Evolutionary conservation across 2,113 vertebrate genomes (phyloP).

Genomic region (Sylvicapra grimmia): DNA sequence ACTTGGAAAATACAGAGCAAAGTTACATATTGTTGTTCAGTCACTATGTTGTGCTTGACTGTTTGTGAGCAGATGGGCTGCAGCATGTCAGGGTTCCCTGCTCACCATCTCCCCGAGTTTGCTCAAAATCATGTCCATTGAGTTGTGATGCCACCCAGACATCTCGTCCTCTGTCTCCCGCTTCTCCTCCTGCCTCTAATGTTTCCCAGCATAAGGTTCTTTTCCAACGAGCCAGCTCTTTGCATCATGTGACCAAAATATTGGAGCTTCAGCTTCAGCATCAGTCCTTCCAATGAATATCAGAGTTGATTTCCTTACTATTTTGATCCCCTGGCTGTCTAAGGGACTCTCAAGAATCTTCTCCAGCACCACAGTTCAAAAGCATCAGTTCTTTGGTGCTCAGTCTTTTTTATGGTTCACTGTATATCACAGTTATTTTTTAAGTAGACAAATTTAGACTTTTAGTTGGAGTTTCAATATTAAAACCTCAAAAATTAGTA

Average conservation of each 20-base stretch:
- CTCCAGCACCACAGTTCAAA: not conserved
- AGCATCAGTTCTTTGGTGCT: not conserved
- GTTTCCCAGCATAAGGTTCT: not conserved
- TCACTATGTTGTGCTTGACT: not conserved
- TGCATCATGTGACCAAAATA: not conserved
- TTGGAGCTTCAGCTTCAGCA: not conserved
- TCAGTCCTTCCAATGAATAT: not conserved
- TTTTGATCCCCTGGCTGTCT: not conserved
- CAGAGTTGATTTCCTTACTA: not conserved
- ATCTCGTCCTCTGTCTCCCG: not conserved
- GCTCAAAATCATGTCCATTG: not conserved
- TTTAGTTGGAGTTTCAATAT: not conserved
- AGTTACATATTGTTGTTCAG: not conserved
- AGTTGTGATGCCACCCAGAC: not conserved
- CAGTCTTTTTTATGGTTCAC: not conserved
- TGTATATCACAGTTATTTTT: not conserved
- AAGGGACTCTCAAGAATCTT: not conserved
- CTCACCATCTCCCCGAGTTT: not conserved
- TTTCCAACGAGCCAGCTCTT: not conserved
- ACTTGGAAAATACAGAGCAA: not conserved
- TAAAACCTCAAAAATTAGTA: not conserved
- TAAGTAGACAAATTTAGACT: not conserved
- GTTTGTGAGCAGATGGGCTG: not conserved
- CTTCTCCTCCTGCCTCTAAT: not conserved
- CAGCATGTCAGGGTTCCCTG: not conserved